Evolutionary conservation across 1,140 invertebrate genomes (phyloP).

Genomic region (Pseudomyrmex dendroicus): DNA sequence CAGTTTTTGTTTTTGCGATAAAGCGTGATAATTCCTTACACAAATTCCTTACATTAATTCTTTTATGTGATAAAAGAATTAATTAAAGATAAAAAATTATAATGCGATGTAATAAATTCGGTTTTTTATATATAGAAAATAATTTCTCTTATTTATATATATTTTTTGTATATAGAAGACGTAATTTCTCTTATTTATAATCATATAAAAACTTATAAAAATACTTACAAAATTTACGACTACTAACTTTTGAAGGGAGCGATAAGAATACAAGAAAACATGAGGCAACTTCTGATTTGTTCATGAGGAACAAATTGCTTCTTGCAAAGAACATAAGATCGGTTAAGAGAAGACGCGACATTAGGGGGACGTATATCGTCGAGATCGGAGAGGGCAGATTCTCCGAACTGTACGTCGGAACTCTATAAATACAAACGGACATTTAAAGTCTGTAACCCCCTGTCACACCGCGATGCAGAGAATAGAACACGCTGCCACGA

Average conservation of each 20-base stretch:
- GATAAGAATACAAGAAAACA: slow-evolving; percentile 27
- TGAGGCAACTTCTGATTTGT: slow-evolving; percentile 26
- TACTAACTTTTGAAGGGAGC: not conserved
- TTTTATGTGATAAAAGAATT: too few species aligned
- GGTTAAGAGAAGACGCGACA: slow-evolving; percentile 34
- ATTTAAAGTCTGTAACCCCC: slow-evolving; percentile 72
- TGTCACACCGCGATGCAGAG: not conserved
- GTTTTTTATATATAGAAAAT: too few species aligned
- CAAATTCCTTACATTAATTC: too few species aligned
- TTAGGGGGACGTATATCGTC: slow-evolving; percentile 35
- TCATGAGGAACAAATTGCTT: slow-evolving; percentile 31
- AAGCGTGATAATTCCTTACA: not conserved
- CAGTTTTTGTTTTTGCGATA: not conserved
- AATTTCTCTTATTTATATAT: too few species aligned
- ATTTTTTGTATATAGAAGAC: too few species aligned
- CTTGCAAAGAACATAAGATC: slow-evolving; percentile 8
- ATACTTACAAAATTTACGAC: too few species aligned
- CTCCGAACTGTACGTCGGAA: slow-evolving; percentile 64
- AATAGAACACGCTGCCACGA: slow-evolving; percentile 11
- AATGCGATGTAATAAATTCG: not conserved
- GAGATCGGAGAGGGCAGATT: slow-evolving; percentile 53
- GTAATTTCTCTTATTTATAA: too few species aligned
- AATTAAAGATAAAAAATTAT: slow-evolving; percentile 5
- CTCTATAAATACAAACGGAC: slow-evolving; percentile 78
- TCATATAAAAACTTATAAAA: too few species aligned